Evolutionary conservation across 2,113 vertebrate species (phyloP).

Genomic region (Ptyas mucosa): DNA sequence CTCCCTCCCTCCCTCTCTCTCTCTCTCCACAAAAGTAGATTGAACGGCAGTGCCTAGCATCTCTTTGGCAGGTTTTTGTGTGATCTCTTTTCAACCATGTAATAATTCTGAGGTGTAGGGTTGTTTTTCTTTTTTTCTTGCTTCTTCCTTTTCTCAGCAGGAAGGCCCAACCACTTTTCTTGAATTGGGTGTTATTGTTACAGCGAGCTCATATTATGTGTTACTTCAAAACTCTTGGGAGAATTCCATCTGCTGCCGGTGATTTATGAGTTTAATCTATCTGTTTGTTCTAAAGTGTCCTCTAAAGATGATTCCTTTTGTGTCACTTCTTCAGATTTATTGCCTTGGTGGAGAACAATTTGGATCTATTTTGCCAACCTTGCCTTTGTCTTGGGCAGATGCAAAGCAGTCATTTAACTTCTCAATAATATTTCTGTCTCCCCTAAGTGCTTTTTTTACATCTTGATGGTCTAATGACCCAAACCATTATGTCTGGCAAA

Average conservation of each 20-base stretch:
- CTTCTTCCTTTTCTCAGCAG: not conserved
- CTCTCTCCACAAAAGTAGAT: not conserved
- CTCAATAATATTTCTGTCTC: constrained; percentile 17
- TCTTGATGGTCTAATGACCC: constrained; percentile 31
- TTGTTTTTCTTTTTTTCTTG: not conserved
- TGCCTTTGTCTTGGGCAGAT: constrained; percentile 19
- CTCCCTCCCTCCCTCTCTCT: not conserved
- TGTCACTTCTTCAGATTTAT: constrained; percentile 32
- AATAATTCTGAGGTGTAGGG: not conserved
- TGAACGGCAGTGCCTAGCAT: not conserved
- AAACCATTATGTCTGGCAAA: constrained; percentile 8
- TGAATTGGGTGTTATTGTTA: not conserved
- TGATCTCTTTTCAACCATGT: not conserved
- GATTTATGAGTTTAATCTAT: constrained; percentile 27
- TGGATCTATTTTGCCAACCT: constrained; percentile 10
- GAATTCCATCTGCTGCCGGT: constrained; percentile 9
- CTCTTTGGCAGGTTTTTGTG: not conserved
- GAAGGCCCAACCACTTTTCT: not conserved
- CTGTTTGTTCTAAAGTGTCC: constrained; percentile 11
- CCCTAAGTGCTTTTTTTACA: constrained; percentile 30
- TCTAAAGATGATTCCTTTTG: constrained; percentile 4
- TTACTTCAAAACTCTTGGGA: constrained; percentile 5
- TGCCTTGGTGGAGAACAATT: not conserved
- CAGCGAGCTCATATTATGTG: not conserved
- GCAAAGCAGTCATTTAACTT: constrained; percentile 28